Evolutionary conservation across 1,140 invertebrate genomes (phyloP).

Genomic region (Papilio aristodemus): DNA sequence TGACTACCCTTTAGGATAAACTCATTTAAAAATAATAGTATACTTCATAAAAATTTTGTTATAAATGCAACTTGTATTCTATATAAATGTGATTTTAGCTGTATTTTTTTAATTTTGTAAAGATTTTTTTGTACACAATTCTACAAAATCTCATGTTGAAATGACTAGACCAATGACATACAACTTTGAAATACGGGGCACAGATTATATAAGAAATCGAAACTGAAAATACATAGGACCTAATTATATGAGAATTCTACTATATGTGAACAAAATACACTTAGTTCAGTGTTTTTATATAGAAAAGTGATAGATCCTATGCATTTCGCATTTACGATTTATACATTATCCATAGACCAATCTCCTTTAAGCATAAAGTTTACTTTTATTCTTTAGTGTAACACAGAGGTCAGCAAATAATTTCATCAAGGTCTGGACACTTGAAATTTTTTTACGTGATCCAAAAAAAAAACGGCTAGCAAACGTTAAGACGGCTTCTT

Average conservation of each 20-base stretch:
- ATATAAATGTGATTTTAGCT: not conserved
- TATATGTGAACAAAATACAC: no score
- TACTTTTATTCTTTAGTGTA: no score
- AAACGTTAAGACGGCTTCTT: no score
- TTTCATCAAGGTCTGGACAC: no score
- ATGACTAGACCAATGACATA: conserved; percentile 3
- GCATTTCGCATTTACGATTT: not conserved
- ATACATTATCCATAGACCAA: not conserved
- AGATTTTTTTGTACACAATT: no score
- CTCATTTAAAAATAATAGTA: not conserved
- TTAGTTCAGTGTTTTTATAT: no score
- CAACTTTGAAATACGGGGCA: not conserved
- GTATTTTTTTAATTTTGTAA: no score
- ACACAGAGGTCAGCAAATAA: no score
- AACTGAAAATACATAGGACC: not conserved
- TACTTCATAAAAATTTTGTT: not conserved
- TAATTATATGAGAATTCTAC: not conserved
- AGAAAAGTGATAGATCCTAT: not conserved
- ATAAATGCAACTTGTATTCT: conserved; percentile 2
- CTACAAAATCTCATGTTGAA: not conserved
- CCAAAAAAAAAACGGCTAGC: no score
- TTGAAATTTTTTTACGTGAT: no score
- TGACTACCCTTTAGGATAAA: not conserved
- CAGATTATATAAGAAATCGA: not conserved
- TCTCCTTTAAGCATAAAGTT: not conserved